A percentile compares a stretch with the other conserved stretches of the same genome.
Conservation (phyloP, 2,797 vertebrate genomes). For the Sardinella longiceps region DNA sequence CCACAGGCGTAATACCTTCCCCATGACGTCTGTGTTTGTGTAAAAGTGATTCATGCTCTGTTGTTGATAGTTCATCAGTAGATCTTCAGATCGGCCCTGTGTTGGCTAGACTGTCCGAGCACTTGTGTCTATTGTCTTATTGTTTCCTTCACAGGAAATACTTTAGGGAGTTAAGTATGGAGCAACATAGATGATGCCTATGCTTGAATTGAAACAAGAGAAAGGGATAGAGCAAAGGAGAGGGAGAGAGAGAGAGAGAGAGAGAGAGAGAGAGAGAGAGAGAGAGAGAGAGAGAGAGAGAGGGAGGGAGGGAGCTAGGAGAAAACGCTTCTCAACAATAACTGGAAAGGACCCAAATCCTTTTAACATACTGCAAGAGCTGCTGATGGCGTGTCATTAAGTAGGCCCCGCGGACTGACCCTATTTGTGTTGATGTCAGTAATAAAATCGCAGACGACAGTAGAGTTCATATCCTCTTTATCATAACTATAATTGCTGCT, state of each 20-base stretch:
- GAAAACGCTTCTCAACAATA: slow-evolving; percentile 56
- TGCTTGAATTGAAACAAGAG: slow-evolving; percentile 35
- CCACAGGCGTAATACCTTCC: slow-evolving; percentile 29
- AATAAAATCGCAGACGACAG: not conserved
- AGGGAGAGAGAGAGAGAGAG: not conserved
- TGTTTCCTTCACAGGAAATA: slow-evolving; percentile 68
- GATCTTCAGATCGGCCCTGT: slow-evolving; percentile 24
- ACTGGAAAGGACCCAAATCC: slow-evolving; percentile 57
- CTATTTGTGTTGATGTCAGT: slow-evolving; percentile 29
- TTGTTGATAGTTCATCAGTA: slow-evolving; percentile 20
- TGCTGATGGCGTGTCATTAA: slow-evolving; percentile 64
- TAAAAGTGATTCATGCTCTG: slow-evolving; percentile 10
- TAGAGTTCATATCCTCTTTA: not conserved
- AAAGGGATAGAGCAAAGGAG: not conserved
- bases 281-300: slow-evolving; percentile 24
- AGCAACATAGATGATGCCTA: slow-evolving; percentile 58
- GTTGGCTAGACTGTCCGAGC: slow-evolving; percentile 34
- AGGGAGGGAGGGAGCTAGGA: not conserved
- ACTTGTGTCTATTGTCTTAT: slow-evolving; percentile 68
- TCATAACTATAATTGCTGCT: not conserved
- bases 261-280: not conserved
- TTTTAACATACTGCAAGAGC: slow-evolving; percentile 52
- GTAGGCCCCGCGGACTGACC: slow-evolving; percentile 55
- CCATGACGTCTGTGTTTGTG: not conserved
- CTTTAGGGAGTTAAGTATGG: slow-evolving; percentile 57